Evolutionary conservation across 2,888 invertebrate species (phyloP), one percentile per base, ranked within the genome.

Genomic region (Iselma pallidipennis): DNA sequence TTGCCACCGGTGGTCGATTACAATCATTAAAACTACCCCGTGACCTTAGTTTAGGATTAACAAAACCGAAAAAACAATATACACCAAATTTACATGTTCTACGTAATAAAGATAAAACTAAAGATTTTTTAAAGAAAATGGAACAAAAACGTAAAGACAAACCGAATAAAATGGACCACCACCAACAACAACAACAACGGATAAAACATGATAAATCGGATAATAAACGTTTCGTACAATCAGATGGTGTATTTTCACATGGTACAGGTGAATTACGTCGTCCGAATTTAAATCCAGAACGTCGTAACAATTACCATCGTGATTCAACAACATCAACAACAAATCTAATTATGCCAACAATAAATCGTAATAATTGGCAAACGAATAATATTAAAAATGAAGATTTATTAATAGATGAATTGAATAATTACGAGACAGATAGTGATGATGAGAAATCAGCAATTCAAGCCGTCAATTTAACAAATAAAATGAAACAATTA

Each of bases 1-100:
- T 55, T 31, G n/a, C 19, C 6, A 3, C 50, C 2, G 67, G 63
- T 31, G 66, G 66, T 10, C 72, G 81, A 56, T 63, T 81, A 50
- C 69, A 76, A 53, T 80, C 80, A 2, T 67, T 81, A 16, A 74
- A 72, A 60, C 52, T 75, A 21, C 78, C 79, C 1, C 67, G 80
- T 59, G 80, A 81, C 66, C 65, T 81, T 29, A 80, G 74, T 63
- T 70, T 81, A 26, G 79, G 80, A 10, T 76, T 78, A 14, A 72
- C 74, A 2, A 79, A 78, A 63, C 71, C 74, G 7, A 80, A 79
- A 64, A 79, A 77, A 65, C 62, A 72, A n/a, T 80, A 75, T 63
- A 71, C 74, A 48, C 81, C 81, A 23, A 81, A 81, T 71, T 59
- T 81, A 48, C 80, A 80, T 69, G 80, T 74, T 26, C 63, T 76